Percentiles rank a stretch among this genome's conserved stretches.
phyloP scores from a whole-genome alignment of 2,113 vertebrate species.

The Takifugu bimaculatus region DNA sequence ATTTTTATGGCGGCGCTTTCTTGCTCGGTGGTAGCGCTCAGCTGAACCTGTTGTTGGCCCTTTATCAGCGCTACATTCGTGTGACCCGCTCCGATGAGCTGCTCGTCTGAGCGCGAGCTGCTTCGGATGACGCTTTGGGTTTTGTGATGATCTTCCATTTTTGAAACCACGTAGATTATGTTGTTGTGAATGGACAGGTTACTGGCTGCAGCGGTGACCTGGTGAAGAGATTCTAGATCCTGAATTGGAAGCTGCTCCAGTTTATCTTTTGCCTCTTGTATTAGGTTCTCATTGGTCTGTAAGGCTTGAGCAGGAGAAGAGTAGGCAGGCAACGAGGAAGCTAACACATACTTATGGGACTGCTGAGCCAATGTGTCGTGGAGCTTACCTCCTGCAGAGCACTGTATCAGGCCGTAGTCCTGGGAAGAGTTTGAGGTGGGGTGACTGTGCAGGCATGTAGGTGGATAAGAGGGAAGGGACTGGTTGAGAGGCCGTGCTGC shows the following conservation, averaged over 20 bases:
- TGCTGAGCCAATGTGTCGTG: slow-evolving; percentile 81
- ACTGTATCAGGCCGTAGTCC: slow-evolving; percentile 83
- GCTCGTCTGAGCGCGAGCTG: slow-evolving; percentile 87
- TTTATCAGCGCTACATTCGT: slow-evolving; percentile 78
- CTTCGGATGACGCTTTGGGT: slow-evolving; percentile 94
- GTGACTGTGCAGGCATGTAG: slow-evolving; percentile 79
- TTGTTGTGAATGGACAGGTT: slow-evolving; percentile 79
- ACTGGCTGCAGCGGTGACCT: slow-evolving; percentile 77
- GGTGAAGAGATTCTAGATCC: slow-evolving; percentile 85
- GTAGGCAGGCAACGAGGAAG: slow-evolving; percentile 80
- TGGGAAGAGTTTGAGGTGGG: slow-evolving; percentile 80
- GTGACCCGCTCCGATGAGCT: slow-evolving; percentile 80
- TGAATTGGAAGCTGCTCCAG: slow-evolving; percentile 86
- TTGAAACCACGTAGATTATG: slow-evolving; percentile 84
- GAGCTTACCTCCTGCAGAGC: slow-evolving; percentile 78
- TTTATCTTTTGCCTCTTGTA: slow-evolving; percentile 83
- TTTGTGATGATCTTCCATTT: slow-evolving; percentile 87
- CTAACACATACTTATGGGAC: slow-evolving; percentile 84
- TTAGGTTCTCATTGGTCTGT: slow-evolving; percentile 79
- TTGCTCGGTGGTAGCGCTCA: slow-evolving; percentile 73
- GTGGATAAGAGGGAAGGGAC: slow-evolving; percentile 82
- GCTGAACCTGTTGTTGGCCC: slow-evolving; percentile 80
- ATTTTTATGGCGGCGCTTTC: slow-evolving; percentile 79
- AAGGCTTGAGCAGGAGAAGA: slow-evolving; percentile 79
- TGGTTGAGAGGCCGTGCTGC: slow-evolving; percentile 84